These are phyloP conservation scores for Characodon lateralis DNA, from an alignment of 2,797 vertebrate genomes.

Conservation along the genomic window DNA sequence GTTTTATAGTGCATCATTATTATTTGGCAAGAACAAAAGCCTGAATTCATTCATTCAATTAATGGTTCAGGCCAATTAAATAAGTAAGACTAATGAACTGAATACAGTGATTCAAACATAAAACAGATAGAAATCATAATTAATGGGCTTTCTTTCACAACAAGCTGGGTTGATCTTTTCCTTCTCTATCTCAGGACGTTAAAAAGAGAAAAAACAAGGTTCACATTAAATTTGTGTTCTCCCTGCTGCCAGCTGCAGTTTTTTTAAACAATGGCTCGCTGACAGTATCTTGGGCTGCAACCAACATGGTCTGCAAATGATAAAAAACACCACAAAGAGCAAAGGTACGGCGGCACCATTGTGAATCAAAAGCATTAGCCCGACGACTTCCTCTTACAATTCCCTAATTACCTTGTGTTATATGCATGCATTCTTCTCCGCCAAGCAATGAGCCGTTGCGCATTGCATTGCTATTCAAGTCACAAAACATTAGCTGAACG, in stretches of 20 bases:
- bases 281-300: conserved; percentile 62
- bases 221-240: conserved; percentile 35
- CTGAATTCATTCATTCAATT: conserved; percentile 59
- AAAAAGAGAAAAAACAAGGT: conserved; percentile 48
- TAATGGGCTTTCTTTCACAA: conserved; percentile 28
- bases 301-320: conserved; percentile 60
- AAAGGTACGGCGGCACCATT: conserved; percentile 51
- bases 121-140: conserved; percentile 62
- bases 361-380: conserved; percentile 68
- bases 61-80: conserved; percentile 57
- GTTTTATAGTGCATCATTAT: conserved; percentile 30
- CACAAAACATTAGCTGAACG: conserved; percentile 32
- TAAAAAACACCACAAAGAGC: conserved; percentile 60
- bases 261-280: conserved; percentile 47
- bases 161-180: conserved; percentile 22
- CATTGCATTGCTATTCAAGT: conserved; percentile 43
- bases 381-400: conserved; percentile 62
- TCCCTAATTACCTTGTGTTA: conserved; percentile 62
- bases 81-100: conserved; percentile 46
- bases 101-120: conserved; percentile 38
- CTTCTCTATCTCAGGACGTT: conserved; percentile 34
- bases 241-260: conserved; percentile 38
- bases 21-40: conserved; percentile 39
- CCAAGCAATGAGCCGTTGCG: conserved; percentile 44
- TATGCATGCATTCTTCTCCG: conserved; percentile 35